A percentile compares a stretch with the other conserved stretches of the same genome.
Evolutionary conservation across 2,797 vertebrate genomes (phyloP).

Genomic region (Chelon auratus): DNA sequence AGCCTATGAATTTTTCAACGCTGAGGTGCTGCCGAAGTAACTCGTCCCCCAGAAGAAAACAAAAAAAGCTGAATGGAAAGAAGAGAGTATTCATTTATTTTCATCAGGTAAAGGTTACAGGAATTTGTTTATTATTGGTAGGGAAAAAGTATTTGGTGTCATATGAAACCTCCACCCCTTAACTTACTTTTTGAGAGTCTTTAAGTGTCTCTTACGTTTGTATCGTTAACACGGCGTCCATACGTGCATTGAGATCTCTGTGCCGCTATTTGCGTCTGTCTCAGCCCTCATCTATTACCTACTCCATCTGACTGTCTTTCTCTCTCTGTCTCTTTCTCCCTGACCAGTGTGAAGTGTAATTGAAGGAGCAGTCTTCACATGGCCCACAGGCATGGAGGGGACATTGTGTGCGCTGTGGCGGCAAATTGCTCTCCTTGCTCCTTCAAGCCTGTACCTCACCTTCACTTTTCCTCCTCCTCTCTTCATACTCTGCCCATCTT

Average conservation of each 20-base stretch:
- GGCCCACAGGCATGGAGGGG: conserved; percentile 81
- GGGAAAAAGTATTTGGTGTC: not conserved
- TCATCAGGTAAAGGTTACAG: not conserved
- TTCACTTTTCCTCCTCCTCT: conserved; percentile 66
- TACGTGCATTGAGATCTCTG: conserved; percentile 30
- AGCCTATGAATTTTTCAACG: too few relatives aligned
- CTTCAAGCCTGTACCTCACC: conserved; percentile 73
- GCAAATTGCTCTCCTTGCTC: conserved; percentile 84
- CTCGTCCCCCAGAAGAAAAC: not conserved
- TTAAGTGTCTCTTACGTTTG: not conserved
- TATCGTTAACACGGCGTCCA: conserved; percentile 1
- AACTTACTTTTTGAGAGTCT: not conserved
- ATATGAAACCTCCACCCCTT: not conserved
- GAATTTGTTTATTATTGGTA: not conserved
- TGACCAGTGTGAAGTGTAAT: conserved; percentile 83
- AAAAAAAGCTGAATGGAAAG: not conserved
- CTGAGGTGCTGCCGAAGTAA: not conserved
- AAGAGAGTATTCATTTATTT: not conserved
- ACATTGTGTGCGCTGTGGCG: conserved; percentile 84
- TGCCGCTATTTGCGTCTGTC: conserved; percentile 40
- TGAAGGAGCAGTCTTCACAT: conserved; percentile 82
- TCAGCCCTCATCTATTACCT: conserved; percentile 35
- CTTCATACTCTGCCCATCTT: conserved; percentile 68
- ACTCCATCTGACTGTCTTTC: conserved; percentile 52
- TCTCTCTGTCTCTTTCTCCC: conserved; percentile 67